Evolutionary conservation across 2,888 invertebrate species (phyloP).

Genomic region (Oegoconia quadripuncta): DNA sequence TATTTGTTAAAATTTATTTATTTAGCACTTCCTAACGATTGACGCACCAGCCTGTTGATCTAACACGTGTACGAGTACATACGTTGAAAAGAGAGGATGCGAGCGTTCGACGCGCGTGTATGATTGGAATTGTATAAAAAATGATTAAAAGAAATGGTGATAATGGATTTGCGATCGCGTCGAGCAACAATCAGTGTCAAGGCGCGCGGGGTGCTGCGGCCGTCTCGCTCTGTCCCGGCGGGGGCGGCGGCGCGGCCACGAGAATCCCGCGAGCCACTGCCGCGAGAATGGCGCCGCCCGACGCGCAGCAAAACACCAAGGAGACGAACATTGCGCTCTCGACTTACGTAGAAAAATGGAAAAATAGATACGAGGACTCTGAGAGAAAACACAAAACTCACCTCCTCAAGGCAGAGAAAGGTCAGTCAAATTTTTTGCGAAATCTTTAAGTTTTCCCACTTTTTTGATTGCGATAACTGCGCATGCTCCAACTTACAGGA

Average conservation of each 20-base stretch:
- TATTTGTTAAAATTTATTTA: slow-evolving; percentile 47
- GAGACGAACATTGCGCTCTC: slow-evolving; percentile 72
- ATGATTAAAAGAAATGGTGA: slow-evolving; percentile 78
- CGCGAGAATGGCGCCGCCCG: slow-evolving; percentile 72
- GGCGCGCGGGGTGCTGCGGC: slow-evolving; percentile 56
- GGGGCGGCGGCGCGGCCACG: slow-evolving; percentile 57
- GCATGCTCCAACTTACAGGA: slow-evolving; percentile 53
- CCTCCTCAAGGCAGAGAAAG: slow-evolving; percentile 84
- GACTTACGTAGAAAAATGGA: slow-evolving; percentile 81
- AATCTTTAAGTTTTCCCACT: slow-evolving; percentile 33
- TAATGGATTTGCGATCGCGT: slow-evolving; percentile 78
- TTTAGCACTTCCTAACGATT: slow-evolving; percentile 42
- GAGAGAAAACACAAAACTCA: slow-evolving; percentile 83
- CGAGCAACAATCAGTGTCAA: slow-evolving; percentile 72
- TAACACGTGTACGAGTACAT: slow-evolving; percentile 61
- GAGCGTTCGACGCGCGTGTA: slow-evolving; percentile 59
- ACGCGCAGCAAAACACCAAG: slow-evolving; percentile 69
- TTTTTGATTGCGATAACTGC: slow-evolving; percentile 41
- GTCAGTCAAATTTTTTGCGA: slow-evolving; percentile 69
- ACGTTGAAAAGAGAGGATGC: slow-evolving; percentile 64
- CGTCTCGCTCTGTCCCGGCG: slow-evolving; percentile 64
- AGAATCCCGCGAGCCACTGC: slow-evolving; percentile 74
- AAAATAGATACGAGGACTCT: slow-evolving; percentile 83
- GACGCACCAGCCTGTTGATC: slow-evolving; percentile 70
- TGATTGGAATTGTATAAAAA: slow-evolving; percentile 72